Conservation (phyloP, 2,113 vertebrate species). For the Zootoca vivipara region DNA sequence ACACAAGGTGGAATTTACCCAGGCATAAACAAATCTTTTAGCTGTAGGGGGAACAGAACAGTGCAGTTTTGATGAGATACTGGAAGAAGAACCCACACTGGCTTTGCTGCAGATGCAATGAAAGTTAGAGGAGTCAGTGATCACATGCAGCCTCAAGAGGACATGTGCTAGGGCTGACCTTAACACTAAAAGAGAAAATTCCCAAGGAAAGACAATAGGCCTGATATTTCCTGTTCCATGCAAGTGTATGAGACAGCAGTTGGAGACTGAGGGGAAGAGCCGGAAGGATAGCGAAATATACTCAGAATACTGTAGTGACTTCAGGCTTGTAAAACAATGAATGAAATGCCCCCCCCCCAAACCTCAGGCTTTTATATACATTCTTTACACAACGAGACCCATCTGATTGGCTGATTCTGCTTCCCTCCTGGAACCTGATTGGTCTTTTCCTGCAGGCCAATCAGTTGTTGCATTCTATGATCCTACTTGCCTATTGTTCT, state of each 20-base stretch:
- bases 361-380: too few relatives aligned
- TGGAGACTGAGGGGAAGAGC: background rate
- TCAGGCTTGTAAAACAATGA: too few relatives aligned
- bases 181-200: background rate
- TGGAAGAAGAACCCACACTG: background rate
- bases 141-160: background rate
- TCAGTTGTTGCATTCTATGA: too few relatives aligned
- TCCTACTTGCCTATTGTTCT: too few relatives aligned
- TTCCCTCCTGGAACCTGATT: too few relatives aligned
- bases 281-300: too few relatives aligned
- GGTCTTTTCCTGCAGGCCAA: too few relatives aligned
- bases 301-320: too few relatives aligned
- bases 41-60: slow-evolving; percentile 12
- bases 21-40: slow-evolving; percentile 25
- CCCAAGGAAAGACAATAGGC: background rate
- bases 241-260: background rate
- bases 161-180: background rate
- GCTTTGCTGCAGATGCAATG: background rate
- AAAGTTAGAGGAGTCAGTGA: background rate
- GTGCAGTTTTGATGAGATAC: slow-evolving; percentile 1
- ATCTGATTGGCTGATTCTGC: too few relatives aligned
- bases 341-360: too few relatives aligned
- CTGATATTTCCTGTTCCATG: background rate
- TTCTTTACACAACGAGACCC: too few relatives aligned
- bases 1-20: background rate